Percentiles rank a stretch among this genome's conserved stretches.
These are phyloP conservation scores for Diadegma fenestrale DNA, from an alignment of 2,888 invertebrate genomes.

Conservation along the genomic window DNA sequence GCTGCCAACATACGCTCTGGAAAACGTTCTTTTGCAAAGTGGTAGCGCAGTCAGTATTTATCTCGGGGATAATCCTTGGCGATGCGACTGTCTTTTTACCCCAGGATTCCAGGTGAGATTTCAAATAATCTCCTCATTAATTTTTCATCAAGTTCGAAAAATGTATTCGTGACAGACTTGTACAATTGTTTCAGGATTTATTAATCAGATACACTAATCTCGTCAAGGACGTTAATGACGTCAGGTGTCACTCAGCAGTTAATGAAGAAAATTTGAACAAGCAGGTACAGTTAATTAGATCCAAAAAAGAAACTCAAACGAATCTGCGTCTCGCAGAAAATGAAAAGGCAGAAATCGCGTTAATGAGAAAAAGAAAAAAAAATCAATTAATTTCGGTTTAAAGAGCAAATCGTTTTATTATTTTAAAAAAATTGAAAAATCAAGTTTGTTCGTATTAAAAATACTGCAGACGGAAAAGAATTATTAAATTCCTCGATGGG, in stretches of 20 bases:
- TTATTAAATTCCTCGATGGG: not conserved
- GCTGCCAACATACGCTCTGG: constrained; percentile 93
- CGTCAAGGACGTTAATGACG: constrained; percentile 89
- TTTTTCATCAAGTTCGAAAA: not conserved
- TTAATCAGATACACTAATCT: constrained; percentile 88
- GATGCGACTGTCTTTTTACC: constrained; percentile 92
- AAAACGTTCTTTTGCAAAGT: constrained; percentile 91
- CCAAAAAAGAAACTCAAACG: not conserved
- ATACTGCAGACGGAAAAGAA: not conserved
- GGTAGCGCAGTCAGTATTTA: constrained; percentile 89
- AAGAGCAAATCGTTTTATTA: no score
- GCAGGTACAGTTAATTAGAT: constrained; percentile 85
- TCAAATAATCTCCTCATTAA: constrained; percentile 14
- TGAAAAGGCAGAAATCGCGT: no score
- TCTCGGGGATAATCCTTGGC: constrained; percentile 93
- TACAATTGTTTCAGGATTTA: constrained; percentile 82
- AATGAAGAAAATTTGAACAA: constrained; percentile 88
- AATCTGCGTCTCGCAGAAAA: not conserved
- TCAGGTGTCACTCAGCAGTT: constrained; percentile 89
- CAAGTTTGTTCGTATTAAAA: not conserved
- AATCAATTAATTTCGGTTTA: not conserved
- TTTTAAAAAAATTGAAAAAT: not conserved
- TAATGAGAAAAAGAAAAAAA: not conserved
- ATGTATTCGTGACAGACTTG: not conserved
- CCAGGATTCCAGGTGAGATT: constrained; percentile 89